Base-by-base conservation (phyloP, 2,888 invertebrate species). In the Cephus runcator region DNA sequence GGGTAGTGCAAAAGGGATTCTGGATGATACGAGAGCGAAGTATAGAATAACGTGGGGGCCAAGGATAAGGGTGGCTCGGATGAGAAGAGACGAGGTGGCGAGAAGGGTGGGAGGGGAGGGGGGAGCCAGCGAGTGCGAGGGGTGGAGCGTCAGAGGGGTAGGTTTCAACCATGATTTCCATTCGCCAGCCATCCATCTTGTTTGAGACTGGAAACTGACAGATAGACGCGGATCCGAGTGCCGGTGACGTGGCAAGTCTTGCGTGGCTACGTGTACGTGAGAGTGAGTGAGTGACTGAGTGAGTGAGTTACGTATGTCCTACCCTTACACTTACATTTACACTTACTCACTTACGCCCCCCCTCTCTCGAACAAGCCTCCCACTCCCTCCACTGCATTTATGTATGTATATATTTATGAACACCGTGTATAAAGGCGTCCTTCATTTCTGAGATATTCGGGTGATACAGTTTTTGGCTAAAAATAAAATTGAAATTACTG, bases 151-250 rank as follows among this genome's bases (percentile, higher is more conserved):
- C 80, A 81, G 79, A 84, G 87, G 87, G 85, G 87, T 85, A 88
- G 88, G 88, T 90, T 91, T 89, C 90, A 89, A 89, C 91, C 93
- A 93, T 93, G 93, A 93, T 93, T 93, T 93, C 93, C 93, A 93
- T 93, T 93, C 93, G 93, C 92, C 92, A 92, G 93, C 93, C 93
- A 93, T 93, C 93, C 93, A 93, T 93, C 93, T 93, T 93, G 93
- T 93, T 93, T 93, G 93, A 93, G 93, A 90, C 91, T 91, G 90
- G 91, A 90, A 91, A 89, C 90, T 91, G 91, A 92, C 92, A 92
- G 91, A 90, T 90, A 91, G 91, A 91, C 91, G 91, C 88, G 88
- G 91, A 90, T 91, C 90, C 90, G 90, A 91, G 89, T 90, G 90
- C 90, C 89, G 89, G 89, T 90, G 91, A 91, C 90, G 90, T 91